A percentile compares a stretch with the other conserved stretches of the same genome.
Evolutionary conservation across 2,797 vertebrate species (phyloP).

Genomic region (Sebastes nivosus): DNA sequence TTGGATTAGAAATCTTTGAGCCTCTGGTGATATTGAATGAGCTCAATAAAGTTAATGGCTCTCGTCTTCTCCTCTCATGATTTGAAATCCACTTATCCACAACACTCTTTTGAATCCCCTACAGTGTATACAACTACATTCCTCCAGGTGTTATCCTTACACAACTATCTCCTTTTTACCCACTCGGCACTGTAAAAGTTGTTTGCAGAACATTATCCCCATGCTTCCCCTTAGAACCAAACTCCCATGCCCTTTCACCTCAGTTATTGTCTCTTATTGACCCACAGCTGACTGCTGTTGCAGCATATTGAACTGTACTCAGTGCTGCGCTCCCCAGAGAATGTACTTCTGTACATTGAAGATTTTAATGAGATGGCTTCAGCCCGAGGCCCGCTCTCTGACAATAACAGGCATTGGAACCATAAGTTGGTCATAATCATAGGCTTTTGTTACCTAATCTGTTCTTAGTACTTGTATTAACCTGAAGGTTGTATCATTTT

Average conservation of each 20-base stretch:
- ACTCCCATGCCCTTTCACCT: constrained; percentile 39
- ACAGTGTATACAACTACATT: neutral
- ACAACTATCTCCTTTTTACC: no score
- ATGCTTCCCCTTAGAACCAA: neutral
- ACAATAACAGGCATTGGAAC: neutral
- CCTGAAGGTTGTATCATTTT: neutral
- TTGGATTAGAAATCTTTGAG: constrained; percentile 58
- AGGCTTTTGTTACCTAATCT: constrained; percentile 1
- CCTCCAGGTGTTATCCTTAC: neutral
- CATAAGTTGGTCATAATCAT: constrained; percentile 17
- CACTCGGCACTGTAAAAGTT: neutral
- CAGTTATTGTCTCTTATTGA: constrained; percentile 44
- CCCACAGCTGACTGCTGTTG: constrained; percentile 45
- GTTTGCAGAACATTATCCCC: constrained; percentile 15
- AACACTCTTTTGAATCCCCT: neutral
- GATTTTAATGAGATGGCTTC: constrained; percentile 37
- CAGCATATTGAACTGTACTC: constrained; percentile 50
- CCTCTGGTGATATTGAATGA: constrained; percentile 57
- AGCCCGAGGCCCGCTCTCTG: neutral
- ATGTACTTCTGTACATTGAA: neutral
- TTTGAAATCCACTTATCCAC: neutral
- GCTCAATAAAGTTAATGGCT: constrained; percentile 58
- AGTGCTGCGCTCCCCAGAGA: constrained; percentile 18
- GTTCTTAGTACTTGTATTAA: neutral
- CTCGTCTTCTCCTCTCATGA: neutral